Percentiles rank a stretch among this genome's conserved stretches.
Conservation (phyloP, 2,113 vertebrate genomes). For the Crypturellus undulatus region DNA sequence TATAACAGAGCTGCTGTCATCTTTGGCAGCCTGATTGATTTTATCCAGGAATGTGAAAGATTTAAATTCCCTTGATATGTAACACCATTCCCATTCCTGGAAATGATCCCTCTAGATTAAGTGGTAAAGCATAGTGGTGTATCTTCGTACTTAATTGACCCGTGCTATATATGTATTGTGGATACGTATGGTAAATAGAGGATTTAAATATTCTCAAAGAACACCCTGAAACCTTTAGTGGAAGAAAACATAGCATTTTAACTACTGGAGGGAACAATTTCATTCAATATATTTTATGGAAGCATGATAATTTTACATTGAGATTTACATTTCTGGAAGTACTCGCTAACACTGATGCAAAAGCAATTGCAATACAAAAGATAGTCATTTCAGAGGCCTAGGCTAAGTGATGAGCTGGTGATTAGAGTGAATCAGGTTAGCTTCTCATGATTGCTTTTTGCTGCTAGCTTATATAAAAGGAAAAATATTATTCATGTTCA, state of each 20-base stretch:
- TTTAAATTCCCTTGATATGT: background rate
- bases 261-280: background rate
- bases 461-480: background rate
- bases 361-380: background rate
- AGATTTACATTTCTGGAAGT: background rate
- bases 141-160: background rate
- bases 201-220: background rate
- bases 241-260: background rate
- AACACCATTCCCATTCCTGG: background rate
- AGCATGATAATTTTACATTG: background rate
- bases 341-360: background rate
- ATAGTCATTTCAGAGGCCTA: background rate
- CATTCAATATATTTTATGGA: background rate
- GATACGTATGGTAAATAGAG: background rate
- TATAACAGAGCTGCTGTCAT: background rate
- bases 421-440: background rate
- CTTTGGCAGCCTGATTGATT: background rate
- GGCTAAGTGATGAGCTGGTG: background rate
- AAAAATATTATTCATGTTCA: constrained; percentile 1
- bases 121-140: background rate
- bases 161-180: background rate
- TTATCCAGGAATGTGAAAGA: background rate
- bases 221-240: background rate
- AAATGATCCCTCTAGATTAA: background rate
- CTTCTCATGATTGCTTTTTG: background rate